Base-by-base conservation (phyloP, 1,140 invertebrate species). In the Arion vulgaris region DNA sequence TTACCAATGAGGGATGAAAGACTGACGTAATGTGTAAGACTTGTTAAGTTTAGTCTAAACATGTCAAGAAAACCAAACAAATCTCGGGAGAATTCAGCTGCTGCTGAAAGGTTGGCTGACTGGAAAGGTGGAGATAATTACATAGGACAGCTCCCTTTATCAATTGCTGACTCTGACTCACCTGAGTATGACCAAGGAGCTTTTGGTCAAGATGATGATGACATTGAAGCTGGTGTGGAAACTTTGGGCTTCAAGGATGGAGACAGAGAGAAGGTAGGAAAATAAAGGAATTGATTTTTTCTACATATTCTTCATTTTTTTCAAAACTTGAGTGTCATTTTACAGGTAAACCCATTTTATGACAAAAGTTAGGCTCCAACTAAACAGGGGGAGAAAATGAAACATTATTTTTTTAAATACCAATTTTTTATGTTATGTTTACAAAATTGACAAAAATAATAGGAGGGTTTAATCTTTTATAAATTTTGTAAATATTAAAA, bases 91-190 rank as follows among this genome's bases (percentile, higher is more conserved):
- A 88, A 87, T 78, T 86, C 86, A 53, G 87, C 84, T 66, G 85
- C 86, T 45, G 87, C 87, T 38, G 85, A 85, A 66, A 36, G 87
- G 57, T 78, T 88, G 68, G 87, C 87, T 41, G 86, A 88, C 76
- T 88, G 87, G 83, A 87, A 49, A 72, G 86, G 86, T 26, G 85
- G 41, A n/a, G 80, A 80, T 2, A 68, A 49, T 38, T 71, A 77
- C 77, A 26, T 78, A 53, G 68, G 76, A n/a, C 77, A 76, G 62
- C 26, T 51, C 23, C n/a, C 75, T 26, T 17, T 85, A 38, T 82
- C 84, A 15, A 23, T 80, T 26, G 76, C 76, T 19, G 83, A 76
- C 73, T 45, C 41, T 45, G 84, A 86, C 53, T 86, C 85, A 51
- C 85, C 85, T 51, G 85, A 86, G 36, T 76, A 82, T 51, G 84